Evolutionary conservation across 2,113 vertebrate genomes (phyloP).

Genomic region (Melanerpes formicivorus): DNA sequence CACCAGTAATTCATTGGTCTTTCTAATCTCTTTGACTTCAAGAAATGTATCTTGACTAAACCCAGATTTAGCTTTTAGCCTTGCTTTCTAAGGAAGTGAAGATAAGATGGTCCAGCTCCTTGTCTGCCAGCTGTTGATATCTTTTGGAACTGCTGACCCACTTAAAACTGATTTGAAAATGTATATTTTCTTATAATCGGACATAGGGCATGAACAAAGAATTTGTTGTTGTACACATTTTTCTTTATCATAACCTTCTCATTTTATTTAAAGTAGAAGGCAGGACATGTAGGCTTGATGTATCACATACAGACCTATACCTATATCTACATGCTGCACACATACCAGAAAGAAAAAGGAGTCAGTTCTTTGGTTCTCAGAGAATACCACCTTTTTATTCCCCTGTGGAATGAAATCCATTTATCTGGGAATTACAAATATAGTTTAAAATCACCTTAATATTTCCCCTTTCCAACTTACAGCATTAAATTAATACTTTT

Average conservation of each 20-base stretch:
- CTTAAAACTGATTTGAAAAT: background rate
- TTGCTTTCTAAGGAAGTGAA: background rate
- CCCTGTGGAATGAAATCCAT: rapidly evolving
- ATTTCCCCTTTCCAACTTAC: background rate
- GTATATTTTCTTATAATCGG: background rate
- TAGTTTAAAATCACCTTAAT: background rate
- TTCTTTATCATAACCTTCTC: background rate
- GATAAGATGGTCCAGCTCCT: background rate
- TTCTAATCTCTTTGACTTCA: background rate
- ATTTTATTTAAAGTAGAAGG: background rate
- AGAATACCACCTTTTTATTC: rapidly evolving
- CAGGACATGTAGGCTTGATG: background rate
- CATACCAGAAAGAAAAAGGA: background rate
- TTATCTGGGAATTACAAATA: background rate
- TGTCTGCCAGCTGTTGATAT: background rate
- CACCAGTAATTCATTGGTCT: background rate
- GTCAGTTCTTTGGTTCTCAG: background rate
- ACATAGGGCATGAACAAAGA: background rate
- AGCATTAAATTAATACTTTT: background rate
- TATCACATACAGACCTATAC: background rate
- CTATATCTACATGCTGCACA: background rate
- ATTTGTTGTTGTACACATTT: background rate
- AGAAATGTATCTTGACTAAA: background rate
- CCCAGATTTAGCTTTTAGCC: background rate
- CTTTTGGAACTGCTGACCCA: background rate